Conservation (phyloP, 1,140 invertebrate genomes). For the Drosophila mojavensis region DNA sequence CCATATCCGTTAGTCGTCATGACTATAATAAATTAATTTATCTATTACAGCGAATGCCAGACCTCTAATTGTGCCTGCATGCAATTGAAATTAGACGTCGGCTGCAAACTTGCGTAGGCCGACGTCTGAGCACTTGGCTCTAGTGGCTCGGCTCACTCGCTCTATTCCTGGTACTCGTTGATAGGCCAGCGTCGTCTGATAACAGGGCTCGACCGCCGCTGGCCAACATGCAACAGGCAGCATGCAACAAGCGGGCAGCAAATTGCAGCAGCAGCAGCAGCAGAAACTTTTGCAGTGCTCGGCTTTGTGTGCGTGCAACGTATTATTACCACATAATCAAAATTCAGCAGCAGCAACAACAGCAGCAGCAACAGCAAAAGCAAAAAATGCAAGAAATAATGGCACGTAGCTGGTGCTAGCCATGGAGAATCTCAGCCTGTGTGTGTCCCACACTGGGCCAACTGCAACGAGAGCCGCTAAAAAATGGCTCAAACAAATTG, state of each 20-base stretch:
- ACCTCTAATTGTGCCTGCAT: conserved; percentile 72
- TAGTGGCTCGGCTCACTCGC: neutral
- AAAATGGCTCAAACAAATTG: conserved; percentile 81
- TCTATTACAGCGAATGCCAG: conserved; percentile 61
- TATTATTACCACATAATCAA: conserved; percentile 81
- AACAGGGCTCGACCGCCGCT: conserved; percentile 59
- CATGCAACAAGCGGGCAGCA: conserved; percentile 23
- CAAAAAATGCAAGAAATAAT: conserved; percentile 44
- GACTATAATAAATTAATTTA: conserved; percentile 80
- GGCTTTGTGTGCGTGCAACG: conserved; percentile 73
- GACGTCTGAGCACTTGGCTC: neutral
- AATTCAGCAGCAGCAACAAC: conserved; percentile 58
- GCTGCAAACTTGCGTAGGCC: conserved; percentile 55
- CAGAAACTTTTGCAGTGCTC: conserved; percentile 30
- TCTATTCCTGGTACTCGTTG: conserved; percentile 17
- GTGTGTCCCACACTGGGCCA: conserved; percentile 58
- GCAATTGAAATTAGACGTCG: conserved; percentile 68
- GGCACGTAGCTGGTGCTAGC: conserved; percentile 57
- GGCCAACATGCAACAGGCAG: conserved; percentile 43
- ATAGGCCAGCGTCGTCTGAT: conserved; percentile 51
- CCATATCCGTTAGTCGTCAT: conserved; percentile 76
- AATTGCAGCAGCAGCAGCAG: conserved; percentile 57
- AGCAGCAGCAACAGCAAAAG: conserved; percentile 32
- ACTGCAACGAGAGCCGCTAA: conserved; percentile 26
- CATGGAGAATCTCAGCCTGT: conserved; percentile 34